A percentile compares a stretch with the other conserved stretches of the same genome.
Evolutionary conservation across 2,113 vertebrate species (phyloP).

Genomic region (Piaya cayana): DNA sequence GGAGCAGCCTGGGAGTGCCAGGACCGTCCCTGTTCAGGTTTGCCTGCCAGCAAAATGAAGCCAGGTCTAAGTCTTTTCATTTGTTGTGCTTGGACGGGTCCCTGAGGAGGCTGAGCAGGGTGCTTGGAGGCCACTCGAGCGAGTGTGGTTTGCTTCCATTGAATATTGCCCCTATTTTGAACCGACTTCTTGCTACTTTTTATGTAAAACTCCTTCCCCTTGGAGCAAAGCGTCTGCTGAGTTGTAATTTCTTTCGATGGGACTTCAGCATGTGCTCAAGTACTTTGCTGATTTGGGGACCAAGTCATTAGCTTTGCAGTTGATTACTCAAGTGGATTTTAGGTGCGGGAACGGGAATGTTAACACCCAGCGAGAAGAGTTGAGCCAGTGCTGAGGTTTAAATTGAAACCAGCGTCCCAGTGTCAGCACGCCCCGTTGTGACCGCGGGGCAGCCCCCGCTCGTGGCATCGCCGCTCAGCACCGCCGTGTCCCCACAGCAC

Average conservation of each 20-base stretch:
- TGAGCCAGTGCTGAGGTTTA: neutral
- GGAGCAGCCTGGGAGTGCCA: neutral
- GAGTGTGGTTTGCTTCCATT: neutral
- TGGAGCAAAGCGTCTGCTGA: neutral
- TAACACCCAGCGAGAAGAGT: neutral
- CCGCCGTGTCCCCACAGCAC: fast-evolving
- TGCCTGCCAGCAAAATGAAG: neutral
- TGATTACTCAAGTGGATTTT: constrained; percentile 61
- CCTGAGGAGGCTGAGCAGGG: neutral
- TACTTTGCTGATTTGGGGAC: constrained; percentile 35
- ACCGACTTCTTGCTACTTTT: neutral
- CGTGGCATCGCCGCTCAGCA: fast-evolving
- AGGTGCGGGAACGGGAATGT: neutral
- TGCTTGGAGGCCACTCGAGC: fast-evolving
- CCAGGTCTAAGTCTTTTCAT: neutral
- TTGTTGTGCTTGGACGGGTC: neutral
- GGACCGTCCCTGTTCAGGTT: neutral
- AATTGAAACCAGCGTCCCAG: neutral
- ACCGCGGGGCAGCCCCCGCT: fast-evolving
- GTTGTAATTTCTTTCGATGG: constrained; percentile 22
- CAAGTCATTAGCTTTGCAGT: neutral
- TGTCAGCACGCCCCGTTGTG: fast-evolving
- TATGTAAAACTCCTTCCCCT: neutral
- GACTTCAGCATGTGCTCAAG: constrained; percentile 44
- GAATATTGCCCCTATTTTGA: neutral